Base-by-base conservation (phyloP, 1,140 invertebrate species). In the Euwallacea fornicatus region DNA sequence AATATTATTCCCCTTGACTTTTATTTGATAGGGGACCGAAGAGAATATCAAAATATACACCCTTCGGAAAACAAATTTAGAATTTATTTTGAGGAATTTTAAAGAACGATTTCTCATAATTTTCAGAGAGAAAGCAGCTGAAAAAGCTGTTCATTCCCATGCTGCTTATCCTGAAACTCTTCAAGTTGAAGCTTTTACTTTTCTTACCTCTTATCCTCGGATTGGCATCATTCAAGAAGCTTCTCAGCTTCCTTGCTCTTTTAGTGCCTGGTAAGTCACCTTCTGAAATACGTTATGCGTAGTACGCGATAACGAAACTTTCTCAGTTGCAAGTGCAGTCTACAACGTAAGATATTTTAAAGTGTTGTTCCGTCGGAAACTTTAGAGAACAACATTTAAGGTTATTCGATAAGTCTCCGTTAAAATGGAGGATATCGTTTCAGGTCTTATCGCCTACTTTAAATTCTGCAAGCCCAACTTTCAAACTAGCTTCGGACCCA, bases 71-170 rank as follows among this genome's bases (percentile, higher is more conserved):
- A 33, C 21, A 33, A 1, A 33, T 33, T 33, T 33, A 33, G 21
- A 33, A 33, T 33, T 33, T 4, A 4, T 33, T 33, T 33, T 33
- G 21, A 33, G 21, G 21, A 33, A 33, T 33, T 33, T 33, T 33
- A 33, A 33, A 33, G 21, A 33, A 33, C 21, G 21, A 33, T 33
- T 33, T 33, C 21, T 33, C 4, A 33, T 33, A 33, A 33, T 33
- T 83, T 85, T 50, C 83, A 93, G 91, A 90, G 73, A 88, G 91
- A 10, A 87, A 91, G 78, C 89, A 90, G 78, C 81, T 93, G 61
- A 92, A 90, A 85, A 93, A 90, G 78, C 83, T 94, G n/a, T 88
- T 94, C 74, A 90, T 94, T 71, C 92, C 91, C 0, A 86, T 93
- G 84, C 80, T 94, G 75, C 80, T 94, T 67, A 87, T 94, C 62